phyloP scores from a whole-genome alignment of 2,113 vertebrate genomes.

The Muscicapa adusta region DNA sequence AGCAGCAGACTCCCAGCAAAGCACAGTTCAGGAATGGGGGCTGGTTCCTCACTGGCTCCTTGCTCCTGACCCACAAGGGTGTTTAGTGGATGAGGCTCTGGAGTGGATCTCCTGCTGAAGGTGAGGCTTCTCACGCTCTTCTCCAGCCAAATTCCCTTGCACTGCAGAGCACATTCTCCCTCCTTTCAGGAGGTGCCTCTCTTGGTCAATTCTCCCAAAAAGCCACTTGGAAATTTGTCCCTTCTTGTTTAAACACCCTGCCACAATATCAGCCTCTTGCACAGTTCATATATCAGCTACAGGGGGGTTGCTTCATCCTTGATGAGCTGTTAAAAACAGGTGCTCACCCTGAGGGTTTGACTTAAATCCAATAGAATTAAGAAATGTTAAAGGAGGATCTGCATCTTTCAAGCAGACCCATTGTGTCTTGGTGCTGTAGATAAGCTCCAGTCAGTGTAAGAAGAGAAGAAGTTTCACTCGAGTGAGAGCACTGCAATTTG shows the following conservation, averaged over 20 bases:
- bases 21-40: neutral
- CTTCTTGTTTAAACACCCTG: neutral
- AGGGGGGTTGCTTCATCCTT: neutral
- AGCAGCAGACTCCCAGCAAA: neutral
- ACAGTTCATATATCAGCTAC: neutral
- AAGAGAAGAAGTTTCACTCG: neutral
- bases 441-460: slow-evolving; percentile 17
- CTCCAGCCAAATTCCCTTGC: neutral
- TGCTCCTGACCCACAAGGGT: neutral
- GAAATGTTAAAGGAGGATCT: slow-evolving; percentile 7
- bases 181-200: neutral
- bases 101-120: slow-evolving; percentile 19
- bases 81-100: neutral
- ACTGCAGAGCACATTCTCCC: neutral
- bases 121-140: neutral
- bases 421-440: slow-evolving; percentile 22
- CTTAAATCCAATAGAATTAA: slow-evolving; percentile 38
- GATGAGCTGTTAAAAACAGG: slow-evolving; percentile 16
- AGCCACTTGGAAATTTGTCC: neutral
- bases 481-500: slow-evolving; percentile 3
- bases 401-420: slow-evolving; percentile 11
- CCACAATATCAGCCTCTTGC: neutral
- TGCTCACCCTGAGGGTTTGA: slow-evolving; percentile 2
- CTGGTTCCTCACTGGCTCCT: neutral
- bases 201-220: neutral